These are phyloP conservation scores for Dynastes hyllus DNA, from an alignment of 2,888 invertebrate species.

Conservation along the genomic window DNA sequence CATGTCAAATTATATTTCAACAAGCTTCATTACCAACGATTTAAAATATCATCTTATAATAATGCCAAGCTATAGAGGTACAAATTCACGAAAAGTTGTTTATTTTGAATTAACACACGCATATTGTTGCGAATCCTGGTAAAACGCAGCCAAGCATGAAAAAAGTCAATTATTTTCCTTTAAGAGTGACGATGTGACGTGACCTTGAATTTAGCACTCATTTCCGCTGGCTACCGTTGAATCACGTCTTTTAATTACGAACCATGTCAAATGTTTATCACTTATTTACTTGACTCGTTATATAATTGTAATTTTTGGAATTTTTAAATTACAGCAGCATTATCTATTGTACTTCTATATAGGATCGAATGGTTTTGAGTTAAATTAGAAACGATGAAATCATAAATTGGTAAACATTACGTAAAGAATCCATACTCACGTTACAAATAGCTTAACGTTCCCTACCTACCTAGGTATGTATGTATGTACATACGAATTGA, in stretches of 20 bases:
- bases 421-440: too few relatives aligned
- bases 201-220: slow-evolving; percentile 29
- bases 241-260: slow-evolving; percentile 23
- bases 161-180: slow-evolving; percentile 37
- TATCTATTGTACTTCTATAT: too few relatives aligned
- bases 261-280: slow-evolving; percentile 2
- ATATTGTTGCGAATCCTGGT: slow-evolving; percentile 22
- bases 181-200: slow-evolving; percentile 21
- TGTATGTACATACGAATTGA: too few relatives aligned
- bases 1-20: too few relatives aligned
- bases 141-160: slow-evolving; percentile 22
- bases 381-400: too few relatives aligned
- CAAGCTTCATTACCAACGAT: too few relatives aligned
- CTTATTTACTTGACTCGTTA: not conserved
- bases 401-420: too few relatives aligned
- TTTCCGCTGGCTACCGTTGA: slow-evolving; percentile 31
- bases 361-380: too few relatives aligned
- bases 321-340: not conserved
- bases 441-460: too few relatives aligned
- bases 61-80: not conserved
- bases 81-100: not conserved
- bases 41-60: too few relatives aligned
- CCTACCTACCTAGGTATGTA: too few relatives aligned
- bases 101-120: not conserved
- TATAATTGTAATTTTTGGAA: slow-evolving; percentile 1